These are phyloP conservation scores for Tiliqua scincoides DNA, from an alignment of 2,113 vertebrate genomes.

Conservation along the genomic window DNA sequence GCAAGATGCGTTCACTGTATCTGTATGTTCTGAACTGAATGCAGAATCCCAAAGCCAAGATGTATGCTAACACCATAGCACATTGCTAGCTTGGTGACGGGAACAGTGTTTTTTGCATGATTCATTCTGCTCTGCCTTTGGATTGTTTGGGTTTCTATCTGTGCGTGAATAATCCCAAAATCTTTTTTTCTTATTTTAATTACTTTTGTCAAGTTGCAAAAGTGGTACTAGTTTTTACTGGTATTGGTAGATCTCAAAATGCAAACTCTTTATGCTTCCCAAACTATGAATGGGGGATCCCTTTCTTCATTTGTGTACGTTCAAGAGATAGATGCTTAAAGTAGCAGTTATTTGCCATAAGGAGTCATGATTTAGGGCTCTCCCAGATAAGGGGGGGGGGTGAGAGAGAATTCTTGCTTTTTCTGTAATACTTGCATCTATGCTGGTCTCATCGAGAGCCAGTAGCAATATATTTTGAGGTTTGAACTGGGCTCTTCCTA, in stretches of 20 bases:
- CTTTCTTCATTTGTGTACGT: no score
- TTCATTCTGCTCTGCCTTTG: constrained; percentile 39
- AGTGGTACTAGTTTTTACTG: neutral
- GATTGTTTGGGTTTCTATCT: constrained; percentile 47
- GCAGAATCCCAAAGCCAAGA: constrained; percentile 54
- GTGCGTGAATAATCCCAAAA: constrained; percentile 66
- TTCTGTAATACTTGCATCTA: neutral
- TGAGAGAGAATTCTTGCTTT: neutral
- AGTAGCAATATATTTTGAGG: neutral
- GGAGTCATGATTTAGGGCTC: neutral
- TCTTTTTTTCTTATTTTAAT: constrained; percentile 54
- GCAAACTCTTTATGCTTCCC: neutral
- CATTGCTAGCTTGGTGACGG: constrained; percentile 63
- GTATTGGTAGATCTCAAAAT: neutral
- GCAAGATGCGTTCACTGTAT: constrained; percentile 50
- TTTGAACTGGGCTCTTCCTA: neutral
- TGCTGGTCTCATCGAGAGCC: neutral
- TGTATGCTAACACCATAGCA: constrained; percentile 68
- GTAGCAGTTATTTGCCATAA: neutral
- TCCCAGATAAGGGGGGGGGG: neutral
- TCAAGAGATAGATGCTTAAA: neutral
- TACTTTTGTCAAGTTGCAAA: constrained; percentile 38
- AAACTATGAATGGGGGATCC: neutral
- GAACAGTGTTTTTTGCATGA: constrained; percentile 63
- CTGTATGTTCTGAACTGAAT: constrained; percentile 34